Evolutionary conservation across 2,797 vertebrate genomes (phyloP).

Genomic region (Tachyglossus aculeatus): DNA sequence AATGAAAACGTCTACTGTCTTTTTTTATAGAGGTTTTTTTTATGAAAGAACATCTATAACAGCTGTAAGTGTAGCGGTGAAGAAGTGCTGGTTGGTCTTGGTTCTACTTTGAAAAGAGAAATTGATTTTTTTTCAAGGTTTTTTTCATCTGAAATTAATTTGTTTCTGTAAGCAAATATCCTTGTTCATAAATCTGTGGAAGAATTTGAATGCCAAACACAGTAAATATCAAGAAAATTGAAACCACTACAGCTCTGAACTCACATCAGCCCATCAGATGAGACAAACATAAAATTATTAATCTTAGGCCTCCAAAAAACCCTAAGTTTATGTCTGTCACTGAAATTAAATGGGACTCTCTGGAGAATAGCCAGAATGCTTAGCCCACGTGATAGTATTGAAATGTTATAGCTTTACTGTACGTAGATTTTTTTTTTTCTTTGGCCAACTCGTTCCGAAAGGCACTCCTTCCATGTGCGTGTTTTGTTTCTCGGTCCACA

Average conservation of each 20-base stretch:
- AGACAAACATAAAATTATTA: neutral
- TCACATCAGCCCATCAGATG: neutral
- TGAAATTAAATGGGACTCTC: constrained; percentile 14
- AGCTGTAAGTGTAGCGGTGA: too few species aligned
- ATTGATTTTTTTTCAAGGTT: constrained; percentile 8
- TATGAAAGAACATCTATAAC: neutral
- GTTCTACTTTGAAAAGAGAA: neutral
- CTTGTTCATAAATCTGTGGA: neutral
- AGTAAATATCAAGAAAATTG: neutral
- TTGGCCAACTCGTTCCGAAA: neutral
- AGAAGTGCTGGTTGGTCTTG: neutral
- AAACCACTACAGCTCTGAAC: neutral
- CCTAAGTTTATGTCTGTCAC: neutral
- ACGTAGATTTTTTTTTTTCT: neutral
- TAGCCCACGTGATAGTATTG: neutral
- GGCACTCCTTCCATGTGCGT: neutral
- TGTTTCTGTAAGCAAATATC: neutral
- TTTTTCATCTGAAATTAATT: constrained; percentile 14
- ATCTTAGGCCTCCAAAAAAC: neutral
- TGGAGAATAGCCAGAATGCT: neutral
- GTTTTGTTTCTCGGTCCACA: neutral
- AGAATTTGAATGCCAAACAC: constrained; percentile 2
- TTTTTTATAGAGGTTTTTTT: neutral
- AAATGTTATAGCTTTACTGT: neutral
- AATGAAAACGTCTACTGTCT: neutral